Conservation (phyloP, 2,797 vertebrate species). For the Alectoris magna region DNA sequence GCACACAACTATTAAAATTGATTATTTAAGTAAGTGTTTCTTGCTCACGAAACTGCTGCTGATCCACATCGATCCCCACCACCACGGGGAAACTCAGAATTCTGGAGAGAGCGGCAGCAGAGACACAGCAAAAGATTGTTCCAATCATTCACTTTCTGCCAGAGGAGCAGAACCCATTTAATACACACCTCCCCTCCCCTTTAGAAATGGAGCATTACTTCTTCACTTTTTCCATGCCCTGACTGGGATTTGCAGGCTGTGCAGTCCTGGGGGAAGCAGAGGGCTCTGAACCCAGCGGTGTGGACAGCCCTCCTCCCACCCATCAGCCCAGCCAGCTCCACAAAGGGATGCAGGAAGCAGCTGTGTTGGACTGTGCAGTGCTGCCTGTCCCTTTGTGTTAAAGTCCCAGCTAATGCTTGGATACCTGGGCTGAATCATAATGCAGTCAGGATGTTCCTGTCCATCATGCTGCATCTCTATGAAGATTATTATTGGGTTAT, state of each 20-base stretch:
- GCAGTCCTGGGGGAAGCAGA: neutral
- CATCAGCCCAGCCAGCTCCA: neutral
- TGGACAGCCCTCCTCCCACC: rapidly evolving
- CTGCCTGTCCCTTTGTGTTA: neutral
- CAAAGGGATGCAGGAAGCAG: neutral
- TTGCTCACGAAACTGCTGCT: neutral
- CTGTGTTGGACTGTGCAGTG: rapidly evolving
- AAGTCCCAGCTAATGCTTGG: neutral
- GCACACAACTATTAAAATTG: neutral
- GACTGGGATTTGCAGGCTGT: neutral
- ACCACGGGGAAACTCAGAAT: neutral
- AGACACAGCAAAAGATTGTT: neutral
- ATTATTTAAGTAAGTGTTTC: neutral
- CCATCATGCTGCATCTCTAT: neutral
- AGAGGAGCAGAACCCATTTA: neutral
- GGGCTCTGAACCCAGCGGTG: neutral
- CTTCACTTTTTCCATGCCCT: neutral
- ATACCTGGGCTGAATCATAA: rapidly evolving
- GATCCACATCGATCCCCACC: neutral
- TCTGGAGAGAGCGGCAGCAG: neutral
- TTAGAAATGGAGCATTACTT: neutral
- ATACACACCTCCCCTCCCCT: neutral
- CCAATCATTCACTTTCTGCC: neutral
- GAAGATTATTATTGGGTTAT: neutral
- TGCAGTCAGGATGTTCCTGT: neutral